phyloP scores from a whole-genome alignment of 2,888 invertebrate species.

The Eupithecia centaureata region DNA sequence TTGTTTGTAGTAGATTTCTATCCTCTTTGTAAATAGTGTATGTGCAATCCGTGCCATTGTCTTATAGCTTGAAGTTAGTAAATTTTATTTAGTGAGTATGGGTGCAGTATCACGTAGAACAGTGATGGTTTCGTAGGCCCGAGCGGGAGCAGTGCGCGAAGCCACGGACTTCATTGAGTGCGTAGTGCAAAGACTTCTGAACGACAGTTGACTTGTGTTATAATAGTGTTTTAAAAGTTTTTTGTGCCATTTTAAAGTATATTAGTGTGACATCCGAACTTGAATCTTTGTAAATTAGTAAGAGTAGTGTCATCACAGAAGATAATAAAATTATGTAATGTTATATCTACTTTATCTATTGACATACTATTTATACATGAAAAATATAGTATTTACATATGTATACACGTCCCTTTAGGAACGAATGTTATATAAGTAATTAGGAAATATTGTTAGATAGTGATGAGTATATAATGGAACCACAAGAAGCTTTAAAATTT shows the following conservation, averaged over 20 bases:
- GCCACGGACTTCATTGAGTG: constrained; percentile 61
- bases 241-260: constrained; percentile 84
- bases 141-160: constrained; percentile 48
- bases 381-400: constrained; percentile 82
- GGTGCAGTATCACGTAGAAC: constrained; percentile 47
- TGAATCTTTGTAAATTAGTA: constrained; percentile 79
- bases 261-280: constrained; percentile 84
- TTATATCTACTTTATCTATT: constrained; percentile 80
- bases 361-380: constrained; percentile 81
- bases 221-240: constrained; percentile 79
- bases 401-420: constrained; percentile 84
- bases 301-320: constrained; percentile 80
- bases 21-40: constrained; percentile 76
- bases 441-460: constrained; percentile 78
- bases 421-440: constrained; percentile 82
- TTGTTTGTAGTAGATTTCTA: constrained; percentile 65
- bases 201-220: constrained; percentile 81
- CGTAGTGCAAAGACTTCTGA: constrained; percentile 64
- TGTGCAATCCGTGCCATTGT: constrained; percentile 85
- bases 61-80: constrained; percentile 81
- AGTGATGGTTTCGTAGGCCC: constrained; percentile 45
- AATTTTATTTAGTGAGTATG: constrained; percentile 70
- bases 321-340: constrained; percentile 81
- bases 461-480: constrained; percentile 77
- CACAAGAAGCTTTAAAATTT: constrained; percentile 84